Percentiles rank a stretch among this genome's conserved stretches.
phyloP scores from a whole-genome alignment of 2,888 invertebrate species.

The Galerucella calmariensis region DNA sequence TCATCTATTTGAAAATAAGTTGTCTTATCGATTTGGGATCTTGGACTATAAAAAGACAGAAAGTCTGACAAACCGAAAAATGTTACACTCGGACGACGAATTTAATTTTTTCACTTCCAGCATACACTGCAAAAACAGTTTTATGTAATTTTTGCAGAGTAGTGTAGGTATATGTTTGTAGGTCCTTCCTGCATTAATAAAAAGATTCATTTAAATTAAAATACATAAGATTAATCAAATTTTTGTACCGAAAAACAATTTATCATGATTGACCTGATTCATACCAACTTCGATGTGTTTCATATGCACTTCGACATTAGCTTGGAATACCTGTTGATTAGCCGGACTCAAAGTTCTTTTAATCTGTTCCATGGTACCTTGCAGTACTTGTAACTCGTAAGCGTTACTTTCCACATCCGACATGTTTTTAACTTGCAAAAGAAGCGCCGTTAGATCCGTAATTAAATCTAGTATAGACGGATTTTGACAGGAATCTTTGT shows the following conservation, averaged over 20 bases:
- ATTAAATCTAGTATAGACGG: slow-evolving; percentile 80
- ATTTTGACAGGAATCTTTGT: slow-evolving; percentile 67
- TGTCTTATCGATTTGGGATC: too few species aligned
- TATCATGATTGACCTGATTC: slow-evolving; percentile 47
- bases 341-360: slow-evolving; percentile 80
- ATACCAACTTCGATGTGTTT: slow-evolving; percentile 87
- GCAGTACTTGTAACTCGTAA: slow-evolving; percentile 89
- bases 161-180: too few species aligned
- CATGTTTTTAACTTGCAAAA: slow-evolving; percentile 86
- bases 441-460: slow-evolving; percentile 87
- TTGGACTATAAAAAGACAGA: too few species aligned
- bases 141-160: too few species aligned
- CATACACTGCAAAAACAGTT: too few species aligned
- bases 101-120: too few species aligned
- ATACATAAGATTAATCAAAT: slow-evolving; percentile 2
- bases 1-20: too few species aligned
- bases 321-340: slow-evolving; percentile 84
- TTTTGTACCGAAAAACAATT: slow-evolving; percentile 9
- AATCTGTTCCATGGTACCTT: slow-evolving; percentile 89
- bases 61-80: too few species aligned
- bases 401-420: slow-evolving; percentile 87
- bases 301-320: slow-evolving; percentile 91
- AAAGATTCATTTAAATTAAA: too few species aligned
- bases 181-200: too few species aligned
- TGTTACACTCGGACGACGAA: too few species aligned